Percentiles rank a stretch among this genome's conserved stretches.
Conservation (phyloP, 2,113 vertebrate genomes). For the Arvicanthis niloticus region DNA sequence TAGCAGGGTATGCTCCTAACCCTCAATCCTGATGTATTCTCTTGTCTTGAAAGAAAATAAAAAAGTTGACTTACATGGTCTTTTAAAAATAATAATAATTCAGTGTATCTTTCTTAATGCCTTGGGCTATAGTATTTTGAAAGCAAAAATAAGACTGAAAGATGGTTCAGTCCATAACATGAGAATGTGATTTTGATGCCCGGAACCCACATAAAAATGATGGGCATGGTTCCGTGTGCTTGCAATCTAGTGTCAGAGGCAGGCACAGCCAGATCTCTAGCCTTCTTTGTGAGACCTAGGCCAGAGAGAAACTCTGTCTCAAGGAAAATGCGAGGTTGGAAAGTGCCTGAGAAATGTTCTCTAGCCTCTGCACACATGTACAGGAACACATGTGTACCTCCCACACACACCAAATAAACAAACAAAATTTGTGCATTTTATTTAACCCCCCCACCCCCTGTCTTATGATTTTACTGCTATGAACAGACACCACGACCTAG, state of each 20-base stretch:
- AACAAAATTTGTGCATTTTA: not conserved
- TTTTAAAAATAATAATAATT: not conserved
- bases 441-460: not conserved
- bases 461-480: too few relatives aligned
- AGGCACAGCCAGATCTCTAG: not conserved
- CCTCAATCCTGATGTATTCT: not conserved
- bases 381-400: not conserved
- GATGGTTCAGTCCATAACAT: not conserved
- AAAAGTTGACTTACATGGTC: not conserved
- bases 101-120: conserved; percentile 16
- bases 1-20: not conserved
- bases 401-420: not conserved
- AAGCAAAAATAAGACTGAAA: not conserved
- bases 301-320: not conserved
- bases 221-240: not conserved
- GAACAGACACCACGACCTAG: too few relatives aligned
- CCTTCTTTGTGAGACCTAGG: not conserved
- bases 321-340: not conserved
- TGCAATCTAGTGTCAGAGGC: not conserved
- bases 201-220: not conserved
- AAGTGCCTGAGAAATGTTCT: not conserved
- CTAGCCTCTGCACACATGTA: not conserved
- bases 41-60: not conserved
- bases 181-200: not conserved
- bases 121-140: not conserved